Evolutionary conservation across 2,888 invertebrate genomes (phyloP).

Genomic region (Hyposoter didymator): DNA sequence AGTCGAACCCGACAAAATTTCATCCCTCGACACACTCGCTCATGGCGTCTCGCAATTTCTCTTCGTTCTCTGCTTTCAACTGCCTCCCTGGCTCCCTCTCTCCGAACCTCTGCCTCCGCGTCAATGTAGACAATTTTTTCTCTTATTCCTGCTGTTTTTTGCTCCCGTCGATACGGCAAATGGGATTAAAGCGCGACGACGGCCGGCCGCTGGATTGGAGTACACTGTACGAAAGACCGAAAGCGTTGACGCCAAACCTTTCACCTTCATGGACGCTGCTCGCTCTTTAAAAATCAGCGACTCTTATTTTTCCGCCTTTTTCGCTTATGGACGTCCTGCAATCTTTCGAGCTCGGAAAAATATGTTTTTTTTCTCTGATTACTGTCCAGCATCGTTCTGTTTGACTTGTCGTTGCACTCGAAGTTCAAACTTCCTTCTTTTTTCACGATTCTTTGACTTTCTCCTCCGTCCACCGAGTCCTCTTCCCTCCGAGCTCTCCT

Average conservation of each 20-base stretch:
- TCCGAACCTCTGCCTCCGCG: constrained; percentile 28
- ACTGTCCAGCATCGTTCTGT: not conserved
- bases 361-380: not conserved
- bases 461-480: constrained; percentile 20
- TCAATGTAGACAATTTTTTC: constrained; percentile 54
- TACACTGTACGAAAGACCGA: too few relatives aligned
- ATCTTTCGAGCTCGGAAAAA: not conserved
- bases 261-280: not conserved
- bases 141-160: constrained; percentile 11
- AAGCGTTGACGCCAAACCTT: too few relatives aligned
- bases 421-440: not conserved
- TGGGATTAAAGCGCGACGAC: constrained; percentile 44
- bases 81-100: constrained; percentile 10
- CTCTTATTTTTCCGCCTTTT: not conserved
- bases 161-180: constrained; percentile 28
- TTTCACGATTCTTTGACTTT: not conserved
- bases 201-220: constrained; percentile 4
- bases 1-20: constrained; percentile 59
- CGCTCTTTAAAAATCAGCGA: not conserved
- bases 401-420: not conserved
- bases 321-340: not conserved
- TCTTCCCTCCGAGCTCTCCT: constrained; percentile 27
- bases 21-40: constrained; percentile 43
- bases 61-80: constrained; percentile 50
- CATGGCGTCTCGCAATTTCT: constrained; percentile 61